Base-by-base conservation (phyloP, 2,113 vertebrate genomes). In the Bujurquina vittata region DNA sequence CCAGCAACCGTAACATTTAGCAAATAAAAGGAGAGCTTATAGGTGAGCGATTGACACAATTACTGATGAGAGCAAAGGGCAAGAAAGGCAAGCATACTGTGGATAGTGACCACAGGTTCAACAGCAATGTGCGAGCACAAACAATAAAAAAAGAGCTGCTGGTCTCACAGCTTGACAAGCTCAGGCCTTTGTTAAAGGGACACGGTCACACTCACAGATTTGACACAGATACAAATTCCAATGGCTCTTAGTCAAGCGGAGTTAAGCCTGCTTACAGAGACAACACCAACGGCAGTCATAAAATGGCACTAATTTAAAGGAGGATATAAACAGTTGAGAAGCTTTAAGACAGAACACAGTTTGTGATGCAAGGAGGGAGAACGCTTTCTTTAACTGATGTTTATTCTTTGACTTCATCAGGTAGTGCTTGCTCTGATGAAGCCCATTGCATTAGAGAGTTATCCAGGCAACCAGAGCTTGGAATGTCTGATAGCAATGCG, bases 171-270 rank as follows among this genome's bases (percentile, higher is more conserved):
- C 20, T 15, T 6, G 20, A 63, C 20, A 63, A 40, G 61, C 61
- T 40, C 37, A 40, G 11, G 37, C 10, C 37, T 22, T 40, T 63
- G n/a, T 40, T n/a, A 63, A 63, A 20, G 6, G 22, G 11, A 40
- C 11, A 22, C 0, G 0, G 1, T 40, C 11, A 2, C 20, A 63
- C 4, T 20, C 12, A 12, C 33, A 37, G 14, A 63, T 37, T 8
- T 35, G 11, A 62, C 31, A 37, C 10, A 22, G 37, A 9, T 5
- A 37, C 22, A 40, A 12, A 17, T 22, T 65, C n/a, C 37, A 23
- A 7, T 65, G n/a, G 62, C 23, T 67, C 23, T 67, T 26, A 5
- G 8, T 67, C 37, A 26, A 67, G 63, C 37, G 26, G 37, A 67
- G 22, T 46, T 26, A 46, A 26, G 37, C 37, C 8, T 67, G 37